These are phyloP conservation scores for Meganola albula DNA, from an alignment of 2,888 invertebrate genomes.

Conservation along the genomic window DNA sequence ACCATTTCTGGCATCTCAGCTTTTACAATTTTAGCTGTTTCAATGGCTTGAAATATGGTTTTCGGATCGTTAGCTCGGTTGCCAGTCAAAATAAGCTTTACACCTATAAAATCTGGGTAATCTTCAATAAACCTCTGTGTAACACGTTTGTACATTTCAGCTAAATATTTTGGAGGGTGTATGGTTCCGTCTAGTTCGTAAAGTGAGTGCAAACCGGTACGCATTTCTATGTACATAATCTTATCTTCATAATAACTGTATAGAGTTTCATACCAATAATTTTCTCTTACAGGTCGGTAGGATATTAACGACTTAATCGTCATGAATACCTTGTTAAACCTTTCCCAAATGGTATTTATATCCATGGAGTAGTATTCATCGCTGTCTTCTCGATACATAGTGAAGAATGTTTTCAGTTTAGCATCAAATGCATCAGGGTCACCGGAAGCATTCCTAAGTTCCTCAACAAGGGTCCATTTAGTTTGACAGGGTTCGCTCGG, in stretches of 20 bases:
- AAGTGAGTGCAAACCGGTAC: slow-evolving; percentile 72
- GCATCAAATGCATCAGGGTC: slow-evolving; percentile 69
- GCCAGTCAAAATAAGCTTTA: slow-evolving; percentile 79
- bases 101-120: slow-evolving; percentile 82
- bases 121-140: slow-evolving; percentile 75
- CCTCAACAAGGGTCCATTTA: slow-evolving; percentile 71
- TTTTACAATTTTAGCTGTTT: slow-evolving; percentile 50
- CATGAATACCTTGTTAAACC: slow-evolving; percentile 73
- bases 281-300: slow-evolving; percentile 80
- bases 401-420: slow-evolving; percentile 71
- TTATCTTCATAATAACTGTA: slow-evolving; percentile 82
- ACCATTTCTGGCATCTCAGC: slow-evolving; percentile 80
- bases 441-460: slow-evolving; percentile 57
- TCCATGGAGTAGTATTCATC: slow-evolving; percentile 51
- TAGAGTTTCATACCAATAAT: slow-evolving; percentile 79
- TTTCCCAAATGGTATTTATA: slow-evolving; percentile 78
- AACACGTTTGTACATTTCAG: slow-evolving; percentile 73
- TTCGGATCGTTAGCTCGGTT: slow-evolving; percentile 41
- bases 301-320: slow-evolving; percentile 73
- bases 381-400: slow-evolving; percentile 67
- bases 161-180: slow-evolving; percentile 72
- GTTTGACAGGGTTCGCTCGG: slow-evolving; percentile 48
- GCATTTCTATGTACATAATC: slow-evolving; percentile 82
- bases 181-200: slow-evolving; percentile 74
- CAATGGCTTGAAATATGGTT: slow-evolving; percentile 57